Evolutionary conservation across 2,797 vertebrate species (phyloP), one percentile per base, ranked within the genome.

Genomic region (Ataeniobius toweri): DNA sequence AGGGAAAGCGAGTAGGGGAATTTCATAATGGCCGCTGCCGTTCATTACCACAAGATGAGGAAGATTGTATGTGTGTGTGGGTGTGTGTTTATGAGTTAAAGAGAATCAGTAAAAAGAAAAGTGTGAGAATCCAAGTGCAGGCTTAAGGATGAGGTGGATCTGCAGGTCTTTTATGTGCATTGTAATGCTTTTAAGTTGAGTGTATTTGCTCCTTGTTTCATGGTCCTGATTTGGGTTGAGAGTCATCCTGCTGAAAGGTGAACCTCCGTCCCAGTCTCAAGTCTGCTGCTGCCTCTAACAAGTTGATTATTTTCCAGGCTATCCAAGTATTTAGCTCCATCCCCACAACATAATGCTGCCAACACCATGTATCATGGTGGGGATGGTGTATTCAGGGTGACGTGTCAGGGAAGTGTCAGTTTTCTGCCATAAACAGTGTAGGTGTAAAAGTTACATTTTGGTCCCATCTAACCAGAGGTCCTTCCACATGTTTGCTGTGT

Each of bases 1-100:
- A 70, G 56, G 74, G 79, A 88, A 80, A 85, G 73, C 0, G 2
- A 88, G 88, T 67, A 1, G 73, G 67, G 69, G 77, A 36, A 79
- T 82, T 88, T 85, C 44, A 75, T 84, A 87, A 88, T 82, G 75
- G 78, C 83, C 78, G 81, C 77, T 18, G 24, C 78, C 51, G 1
- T 79, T 87, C 71, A 70, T 89, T 85, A 86, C 71, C 50, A 61
- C 71, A 63, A 20, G 80, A 88, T 75, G 48, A 63, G 56, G 53
- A 80, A 80, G 73, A 76, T 55, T 58, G 16, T 10, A 67, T 10
- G 75, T 8, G 22, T 50, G 58, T 31, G n/a, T 24, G 20, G 5
- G 4, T 22, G 51, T 24, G 73, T 65, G 46, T 75, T 8, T 71
- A 9, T 1, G 5, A 13, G 20, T 4, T 9, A 65, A 9, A 6